Base-by-base conservation (phyloP, 2,797 vertebrate species). In the Cetoscarus ocellatus region DNA sequence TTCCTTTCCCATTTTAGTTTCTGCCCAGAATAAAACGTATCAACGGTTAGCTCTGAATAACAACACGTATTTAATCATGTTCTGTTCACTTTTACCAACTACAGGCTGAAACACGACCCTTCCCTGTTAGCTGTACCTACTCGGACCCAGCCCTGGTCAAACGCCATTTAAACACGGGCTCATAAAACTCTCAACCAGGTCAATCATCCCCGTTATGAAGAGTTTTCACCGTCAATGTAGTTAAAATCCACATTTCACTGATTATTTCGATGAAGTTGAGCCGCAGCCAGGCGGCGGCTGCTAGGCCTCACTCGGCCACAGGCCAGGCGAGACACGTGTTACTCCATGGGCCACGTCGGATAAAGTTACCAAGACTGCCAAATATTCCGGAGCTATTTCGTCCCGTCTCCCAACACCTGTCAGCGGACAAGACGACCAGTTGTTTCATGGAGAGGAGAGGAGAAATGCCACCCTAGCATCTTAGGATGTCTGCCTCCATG, bases 1-100 rank as follows among this genome's bases (percentile, higher is more conserved):
- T 89, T 96, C 95, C 93, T 96, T 96, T 89, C 87, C 94, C 94
- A 94, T 95, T 84, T 77, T 92, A 86, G 61, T 93, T 95, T 92
- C 94, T 95, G 64, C 17, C 17, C 18, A 1, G 8, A 50, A 1
- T 6, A 11, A 19, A 3, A 3, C 3, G 27, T 27, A 27, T 27
- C 27, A 0, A 10, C 1, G 3, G 27, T 27, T 27, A 27, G 27
- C 27, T 27, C 27, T 27, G 27, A 27, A 27, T 27, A 27, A 27
- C 4, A 4, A 27, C 27, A 27, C 27, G 27, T 27, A 27, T 27
- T 27, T 27, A 2, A 27, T 27, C 27, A 27, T 27, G 2, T 27
- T 4, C 4, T 27, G 4, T 27, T 27, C 27, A 27, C 2, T 27
- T 27, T 27, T 27, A 27, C 27, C 27, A 27, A 27, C 2, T 27